These are phyloP conservation scores for Ophion slaviceki DNA, from an alignment of 2,888 invertebrate genomes.

Conservation along the genomic window DNA sequence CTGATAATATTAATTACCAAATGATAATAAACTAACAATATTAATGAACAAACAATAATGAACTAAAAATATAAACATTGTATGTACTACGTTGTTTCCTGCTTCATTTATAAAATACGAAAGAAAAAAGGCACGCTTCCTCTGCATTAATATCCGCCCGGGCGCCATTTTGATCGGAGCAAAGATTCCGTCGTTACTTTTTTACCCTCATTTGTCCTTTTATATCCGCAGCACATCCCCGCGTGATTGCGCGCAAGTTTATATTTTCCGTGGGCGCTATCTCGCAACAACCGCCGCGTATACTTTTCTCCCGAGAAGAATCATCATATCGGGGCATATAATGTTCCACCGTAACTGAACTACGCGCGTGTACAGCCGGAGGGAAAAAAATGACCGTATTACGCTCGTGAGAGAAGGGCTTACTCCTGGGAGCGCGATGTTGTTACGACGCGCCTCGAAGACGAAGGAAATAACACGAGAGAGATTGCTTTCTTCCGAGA, in stretches of 20 bases:
- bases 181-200: slow-evolving; percentile 13
- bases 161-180: neutral
- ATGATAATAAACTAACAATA: no score
- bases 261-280: slow-evolving; percentile 41
- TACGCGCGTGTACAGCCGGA: neutral
- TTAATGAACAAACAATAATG: neutral
- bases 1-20: no score
- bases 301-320: slow-evolving; percentile 3
- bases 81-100: neutral
- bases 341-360: slow-evolving; percentile 5
- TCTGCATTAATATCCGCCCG: neutral
- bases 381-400: slow-evolving; percentile 12
- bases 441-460: slow-evolving; percentile 20
- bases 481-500: slow-evolving; percentile 40
- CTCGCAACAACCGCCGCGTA: slow-evolving; percentile 24
- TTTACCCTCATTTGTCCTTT: slow-evolving; percentile 42
- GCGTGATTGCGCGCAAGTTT: slow-evolving; percentile 37
- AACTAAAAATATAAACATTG: neutral
- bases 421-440: slow-evolving; percentile 39
- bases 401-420: slow-evolving; percentile 40
- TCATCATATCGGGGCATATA: slow-evolving; percentile 17
- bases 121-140: slow-evolving; percentile 15
- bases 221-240: slow-evolving; percentile 31
- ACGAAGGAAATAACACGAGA: slow-evolving; percentile 1
- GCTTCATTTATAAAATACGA: neutral